A percentile compares a stretch with the other conserved stretches of the same genome.
Conservation (phyloP, 2,113 vertebrate species). For the Callorhinus ursinus region DNA sequence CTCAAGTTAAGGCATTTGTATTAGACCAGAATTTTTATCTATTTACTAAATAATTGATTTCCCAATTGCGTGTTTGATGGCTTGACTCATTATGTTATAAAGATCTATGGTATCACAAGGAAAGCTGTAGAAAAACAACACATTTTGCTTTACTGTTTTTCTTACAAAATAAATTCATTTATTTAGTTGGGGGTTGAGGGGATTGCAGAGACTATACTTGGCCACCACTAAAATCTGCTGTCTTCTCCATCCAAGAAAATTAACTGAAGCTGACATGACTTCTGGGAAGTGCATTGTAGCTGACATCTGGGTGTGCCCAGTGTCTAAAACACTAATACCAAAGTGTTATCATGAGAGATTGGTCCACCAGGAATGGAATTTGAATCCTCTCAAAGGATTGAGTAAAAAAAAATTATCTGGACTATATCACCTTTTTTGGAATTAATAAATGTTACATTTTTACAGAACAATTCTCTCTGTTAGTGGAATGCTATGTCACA, state of each 20-base stretch:
- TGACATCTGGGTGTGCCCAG: constrained; percentile 54
- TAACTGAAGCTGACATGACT: constrained; percentile 67
- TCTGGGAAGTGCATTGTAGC: constrained; percentile 57
- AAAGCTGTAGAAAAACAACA: constrained; percentile 39
- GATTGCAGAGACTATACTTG: constrained; percentile 42
- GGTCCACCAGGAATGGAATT: constrained; percentile 53
- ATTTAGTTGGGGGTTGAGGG: not conserved
- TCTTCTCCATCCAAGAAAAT: constrained; percentile 63
- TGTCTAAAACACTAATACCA: not conserved
- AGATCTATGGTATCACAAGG: constrained; percentile 37
- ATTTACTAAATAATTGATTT: constrained; percentile 65
- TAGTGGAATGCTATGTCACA: constrained; percentile 4
- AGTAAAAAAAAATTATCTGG: constrained; percentile 40
- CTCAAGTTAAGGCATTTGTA: constrained; percentile 53
- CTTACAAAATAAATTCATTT: constrained; percentile 60
- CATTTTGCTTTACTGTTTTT: constrained; percentile 60
- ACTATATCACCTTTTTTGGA: constrained; percentile 41
- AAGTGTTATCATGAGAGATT: constrained; percentile 64
- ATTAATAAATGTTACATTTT: constrained; percentile 40
- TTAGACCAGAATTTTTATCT: constrained; percentile 48
- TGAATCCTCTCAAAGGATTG: constrained; percentile 45
- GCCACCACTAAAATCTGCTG: constrained; percentile 66
- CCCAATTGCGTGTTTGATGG: constrained; percentile 64
- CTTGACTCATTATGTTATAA: constrained; percentile 42
- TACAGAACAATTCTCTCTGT: not conserved